phyloP scores from a whole-genome alignment of 2,113 vertebrate species.

The Charina bottae region DNA sequence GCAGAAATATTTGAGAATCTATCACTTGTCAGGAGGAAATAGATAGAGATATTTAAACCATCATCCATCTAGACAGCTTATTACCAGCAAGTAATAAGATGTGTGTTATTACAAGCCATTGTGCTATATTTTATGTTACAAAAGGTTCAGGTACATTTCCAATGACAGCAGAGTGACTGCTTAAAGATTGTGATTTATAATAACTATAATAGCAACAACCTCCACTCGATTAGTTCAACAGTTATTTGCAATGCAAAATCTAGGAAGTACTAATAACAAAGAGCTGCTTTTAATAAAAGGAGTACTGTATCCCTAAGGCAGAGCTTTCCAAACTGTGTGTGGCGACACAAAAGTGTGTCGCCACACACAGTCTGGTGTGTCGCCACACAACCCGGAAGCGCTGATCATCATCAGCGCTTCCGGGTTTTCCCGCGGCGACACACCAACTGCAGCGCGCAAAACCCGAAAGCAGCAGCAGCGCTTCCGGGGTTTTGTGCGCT shows the following conservation, averaged over 20 bases:
- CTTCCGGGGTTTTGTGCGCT: too few relatives aligned
- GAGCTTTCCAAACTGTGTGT: too few relatives aligned
- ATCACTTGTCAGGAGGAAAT: slow-evolving; percentile 45
- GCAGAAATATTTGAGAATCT: slow-evolving; percentile 21
- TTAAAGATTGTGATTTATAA: slow-evolving; percentile 36
- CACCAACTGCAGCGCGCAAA: too few relatives aligned
- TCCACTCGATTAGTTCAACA: slow-evolving; percentile 62
- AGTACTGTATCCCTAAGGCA: too few relatives aligned
- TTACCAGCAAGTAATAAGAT: slow-evolving; percentile 60
- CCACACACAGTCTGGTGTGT: too few relatives aligned
- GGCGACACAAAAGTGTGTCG: too few relatives aligned
- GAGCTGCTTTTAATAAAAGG: neutral
- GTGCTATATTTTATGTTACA: slow-evolving; percentile 41
- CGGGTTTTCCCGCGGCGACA: too few relatives aligned
- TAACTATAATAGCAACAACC: slow-evolving; percentile 47
- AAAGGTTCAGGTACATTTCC: slow-evolving; percentile 39
- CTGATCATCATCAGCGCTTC: too few relatives aligned
- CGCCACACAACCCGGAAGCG: too few relatives aligned
- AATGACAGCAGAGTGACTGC: slow-evolving; percentile 20
- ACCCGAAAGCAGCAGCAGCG: too few relatives aligned
- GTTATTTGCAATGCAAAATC: slow-evolving; percentile 48
- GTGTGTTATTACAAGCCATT: slow-evolving; percentile 52
- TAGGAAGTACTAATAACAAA: slow-evolving; percentile 18
- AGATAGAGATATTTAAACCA: slow-evolving; percentile 38
- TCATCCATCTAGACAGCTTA: slow-evolving; percentile 40